A percentile compares a stretch with the other conserved stretches of the same genome.
Conservation (phyloP, 2,113 vertebrate genomes). For the Misgurnus mizolepis region DNA sequence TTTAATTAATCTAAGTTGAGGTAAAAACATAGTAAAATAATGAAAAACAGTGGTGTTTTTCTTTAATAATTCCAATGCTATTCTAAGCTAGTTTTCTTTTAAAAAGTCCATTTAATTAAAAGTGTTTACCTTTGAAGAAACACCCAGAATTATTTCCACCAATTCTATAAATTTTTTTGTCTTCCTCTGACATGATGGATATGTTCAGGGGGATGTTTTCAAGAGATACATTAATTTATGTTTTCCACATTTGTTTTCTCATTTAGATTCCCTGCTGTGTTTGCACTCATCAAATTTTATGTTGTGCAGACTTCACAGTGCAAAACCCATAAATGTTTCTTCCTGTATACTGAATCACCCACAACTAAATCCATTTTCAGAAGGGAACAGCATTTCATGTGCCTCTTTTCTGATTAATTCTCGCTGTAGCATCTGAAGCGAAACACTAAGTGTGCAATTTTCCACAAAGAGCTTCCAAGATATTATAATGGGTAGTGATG, state of each 20-base stretch:
- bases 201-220: slow-evolving; percentile 20
- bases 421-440: slow-evolving; percentile 9
- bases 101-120: too few relatives aligned
- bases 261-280: slow-evolving; percentile 33
- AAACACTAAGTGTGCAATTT: slow-evolving; percentile 29
- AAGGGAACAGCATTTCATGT: neutral
- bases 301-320: slow-evolving; percentile 37
- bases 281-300: slow-evolving; percentile 53
- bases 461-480: slow-evolving; percentile 16
- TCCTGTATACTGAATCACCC: slow-evolving; percentile 19
- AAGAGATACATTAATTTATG: slow-evolving; percentile 10
- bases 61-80: too few relatives aligned
- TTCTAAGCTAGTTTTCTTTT: too few relatives aligned
- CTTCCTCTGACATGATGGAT: neutral
- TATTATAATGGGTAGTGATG: slow-evolving; percentile 17
- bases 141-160: neutral
- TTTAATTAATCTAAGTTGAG: too few relatives aligned
- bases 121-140: too few relatives aligned
- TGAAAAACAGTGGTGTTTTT: too few relatives aligned
- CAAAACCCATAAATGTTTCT: slow-evolving; percentile 16
- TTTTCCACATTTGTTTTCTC: slow-evolving; percentile 16
- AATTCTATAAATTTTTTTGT: neutral
- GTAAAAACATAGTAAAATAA: too few relatives aligned
- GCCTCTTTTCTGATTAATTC: slow-evolving; percentile 11
- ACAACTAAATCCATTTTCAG: slow-evolving; percentile 19